Base-by-base conservation (phyloP, 2,797 vertebrate species). In the Perodicticus potto region DNA sequence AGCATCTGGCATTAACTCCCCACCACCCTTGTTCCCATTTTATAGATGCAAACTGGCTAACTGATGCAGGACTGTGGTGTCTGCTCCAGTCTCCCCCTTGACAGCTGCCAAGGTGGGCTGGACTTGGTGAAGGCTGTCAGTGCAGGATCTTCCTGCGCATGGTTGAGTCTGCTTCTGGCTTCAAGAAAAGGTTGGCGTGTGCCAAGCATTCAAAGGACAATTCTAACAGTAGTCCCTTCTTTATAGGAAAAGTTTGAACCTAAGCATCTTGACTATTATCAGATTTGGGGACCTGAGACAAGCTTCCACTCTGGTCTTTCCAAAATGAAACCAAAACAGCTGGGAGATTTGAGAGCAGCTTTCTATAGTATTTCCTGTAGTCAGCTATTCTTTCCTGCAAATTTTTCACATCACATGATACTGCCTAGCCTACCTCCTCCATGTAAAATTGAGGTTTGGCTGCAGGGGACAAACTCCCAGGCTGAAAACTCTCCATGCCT, bases 381-480 rank as follows among this genome's bases (percentile, higher is more conserved):
- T 97, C 80, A 57, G 97, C 95, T 92, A 37, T 93, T 97, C 43
- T 87, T 77, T 67, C 81, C 72, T 90, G 89, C 93, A 89, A 73
- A 92, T 85, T 94, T 93, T 94, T 73, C 82, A 87, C 93, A 85
- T 97, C 91, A 90, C 92, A 88, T 95, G 95, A 92, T 96, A 91
- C 61, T 61, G 90, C 80, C 88, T 90, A 86, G 81, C 77, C 72
- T 93, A 94, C 89, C 93, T 94, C 93, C 90, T 97, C 95, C 93
- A 78, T 92, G 92, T 95, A 91, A 97, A 93, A 94, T 84, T 96
- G 96, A 97, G 97, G 96, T 94, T 96, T 97, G 97, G 93, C 96
- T 97, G 83, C 90, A 96, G 94, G 93, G 93, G 89, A 91, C 83
- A 92, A 55, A 89, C 87, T 95, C 90, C 92, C 77, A 92, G 78